phyloP scores from a whole-genome alignment of 2,797 vertebrate species.

The Sebastes umbrosus region DNA sequence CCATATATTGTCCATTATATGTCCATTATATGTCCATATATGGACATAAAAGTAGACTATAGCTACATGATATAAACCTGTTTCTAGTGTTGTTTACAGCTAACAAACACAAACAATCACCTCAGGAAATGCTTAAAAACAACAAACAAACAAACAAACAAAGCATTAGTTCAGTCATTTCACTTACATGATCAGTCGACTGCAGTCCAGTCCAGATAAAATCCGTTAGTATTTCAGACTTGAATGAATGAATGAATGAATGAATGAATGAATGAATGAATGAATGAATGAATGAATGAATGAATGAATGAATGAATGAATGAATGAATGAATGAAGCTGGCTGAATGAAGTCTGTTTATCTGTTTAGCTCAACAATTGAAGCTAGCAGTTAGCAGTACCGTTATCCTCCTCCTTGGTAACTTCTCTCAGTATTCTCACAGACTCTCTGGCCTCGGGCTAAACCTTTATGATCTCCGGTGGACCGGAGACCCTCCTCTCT shows the following conservation, averaged over 20 bases:
- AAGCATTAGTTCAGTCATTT: neutral
- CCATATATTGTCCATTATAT: too few relatives aligned
- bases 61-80: neutral
- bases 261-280: neutral
- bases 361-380: neutral
- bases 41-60: neutral
- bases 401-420: neutral
- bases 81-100: neutral
- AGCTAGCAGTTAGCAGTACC: fast-evolving
- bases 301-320: neutral
- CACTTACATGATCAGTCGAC: conserved; percentile 49
- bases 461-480: conserved; percentile 44
- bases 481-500: neutral
- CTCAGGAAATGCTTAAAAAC: neutral
- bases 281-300: neutral
- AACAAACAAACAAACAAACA: neutral
- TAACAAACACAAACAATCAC: neutral
- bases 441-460: neutral
- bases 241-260: neutral
- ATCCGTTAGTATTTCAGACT: neutral
- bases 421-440: conserved; percentile 23
- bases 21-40: neutral
- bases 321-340: neutral
- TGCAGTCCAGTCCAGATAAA: neutral
- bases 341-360: neutral